A percentile compares a stretch with the other conserved stretches of the same genome.
Evolutionary conservation across 1,140 invertebrate genomes (phyloP).

Genomic region (Drosophila kepulauana): DNA sequence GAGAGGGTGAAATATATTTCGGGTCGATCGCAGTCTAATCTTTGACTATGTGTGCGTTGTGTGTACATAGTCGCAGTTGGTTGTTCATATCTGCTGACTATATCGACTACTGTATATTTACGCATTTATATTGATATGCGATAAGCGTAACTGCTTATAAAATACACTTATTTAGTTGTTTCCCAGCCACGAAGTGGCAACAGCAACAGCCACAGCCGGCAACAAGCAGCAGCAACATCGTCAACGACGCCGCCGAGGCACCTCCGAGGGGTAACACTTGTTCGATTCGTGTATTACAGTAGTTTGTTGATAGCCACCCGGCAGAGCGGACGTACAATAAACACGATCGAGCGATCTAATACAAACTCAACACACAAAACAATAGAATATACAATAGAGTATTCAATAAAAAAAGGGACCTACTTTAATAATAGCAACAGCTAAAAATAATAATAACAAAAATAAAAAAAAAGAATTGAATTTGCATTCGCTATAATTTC

Average conservation of each 20-base stretch:
- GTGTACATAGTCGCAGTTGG: constrained; percentile 54
- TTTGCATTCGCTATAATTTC: background rate
- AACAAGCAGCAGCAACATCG: background rate
- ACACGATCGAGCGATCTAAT: constrained; percentile 59
- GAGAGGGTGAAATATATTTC: constrained; percentile 8
- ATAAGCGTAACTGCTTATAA: constrained; percentile 82
- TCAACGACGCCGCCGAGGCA: constrained; percentile 32
- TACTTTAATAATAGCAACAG: constrained; percentile 24
- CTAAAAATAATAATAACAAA: constrained; percentile 8
- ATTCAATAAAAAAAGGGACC: background rate
- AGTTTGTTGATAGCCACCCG: constrained; percentile 78
- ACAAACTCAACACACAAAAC: constrained; percentile 23
- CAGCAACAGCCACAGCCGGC: background rate
- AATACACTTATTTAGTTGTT: constrained; percentile 82
- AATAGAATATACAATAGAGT: constrained; percentile 2
- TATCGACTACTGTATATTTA: constrained; percentile 84
- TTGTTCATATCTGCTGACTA: constrained; percentile 60
- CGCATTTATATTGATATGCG: constrained; percentile 82
- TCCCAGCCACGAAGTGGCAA: constrained; percentile 33
- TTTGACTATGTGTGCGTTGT: constrained; percentile 39
- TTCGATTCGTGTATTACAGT: constrained; percentile 82
- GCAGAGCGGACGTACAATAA: constrained; percentile 59
- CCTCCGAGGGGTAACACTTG: constrained; percentile 73
- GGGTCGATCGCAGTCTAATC: constrained; percentile 41
- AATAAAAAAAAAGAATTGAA: constrained; percentile 15